phyloP scores from a whole-genome alignment of 2,113 vertebrate genomes.

The Nettapus auritus region DNA sequence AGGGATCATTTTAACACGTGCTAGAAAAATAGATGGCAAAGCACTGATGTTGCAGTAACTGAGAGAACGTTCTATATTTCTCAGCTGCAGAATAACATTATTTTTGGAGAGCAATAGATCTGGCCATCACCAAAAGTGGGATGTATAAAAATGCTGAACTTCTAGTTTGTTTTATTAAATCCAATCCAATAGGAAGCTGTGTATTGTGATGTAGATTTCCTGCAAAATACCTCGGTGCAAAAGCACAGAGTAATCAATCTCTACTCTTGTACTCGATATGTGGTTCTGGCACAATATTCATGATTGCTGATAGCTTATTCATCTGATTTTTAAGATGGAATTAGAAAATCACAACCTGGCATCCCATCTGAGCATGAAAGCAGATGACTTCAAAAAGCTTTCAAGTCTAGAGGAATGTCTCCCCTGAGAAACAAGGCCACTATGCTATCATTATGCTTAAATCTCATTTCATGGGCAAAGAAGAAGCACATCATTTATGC shows the following conservation, averaged over 20 bases:
- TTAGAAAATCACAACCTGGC: neutral
- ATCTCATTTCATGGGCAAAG: neutral
- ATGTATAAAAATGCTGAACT: slow-evolving; percentile 17
- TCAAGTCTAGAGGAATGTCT: neutral
- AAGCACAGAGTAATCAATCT: slow-evolving; percentile 49
- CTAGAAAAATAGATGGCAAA: slow-evolving; percentile 24
- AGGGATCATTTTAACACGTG: neutral
- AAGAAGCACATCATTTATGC: neutral
- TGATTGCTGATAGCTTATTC: slow-evolving; percentile 63
- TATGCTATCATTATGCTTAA: neutral
- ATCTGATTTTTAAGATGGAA: neutral
- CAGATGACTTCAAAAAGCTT: neutral
- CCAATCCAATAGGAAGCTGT: neutral
- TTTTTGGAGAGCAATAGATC: slow-evolving; percentile 49
- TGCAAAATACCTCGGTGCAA: slow-evolving; percentile 22
- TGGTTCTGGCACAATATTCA: neutral
- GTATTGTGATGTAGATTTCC: slow-evolving; percentile 54
- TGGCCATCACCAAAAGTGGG: neutral
- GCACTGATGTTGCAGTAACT: slow-evolving; percentile 21
- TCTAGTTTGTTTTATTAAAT: slow-evolving; percentile 51
- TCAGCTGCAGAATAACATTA: slow-evolving; percentile 25
- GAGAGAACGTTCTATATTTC: neutral
- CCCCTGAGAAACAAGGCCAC: neutral
- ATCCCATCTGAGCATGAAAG: neutral
- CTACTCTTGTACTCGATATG: neutral